Conservation (phyloP, 1,140 invertebrate genomes). For the Procambarus clarkii region DNA sequence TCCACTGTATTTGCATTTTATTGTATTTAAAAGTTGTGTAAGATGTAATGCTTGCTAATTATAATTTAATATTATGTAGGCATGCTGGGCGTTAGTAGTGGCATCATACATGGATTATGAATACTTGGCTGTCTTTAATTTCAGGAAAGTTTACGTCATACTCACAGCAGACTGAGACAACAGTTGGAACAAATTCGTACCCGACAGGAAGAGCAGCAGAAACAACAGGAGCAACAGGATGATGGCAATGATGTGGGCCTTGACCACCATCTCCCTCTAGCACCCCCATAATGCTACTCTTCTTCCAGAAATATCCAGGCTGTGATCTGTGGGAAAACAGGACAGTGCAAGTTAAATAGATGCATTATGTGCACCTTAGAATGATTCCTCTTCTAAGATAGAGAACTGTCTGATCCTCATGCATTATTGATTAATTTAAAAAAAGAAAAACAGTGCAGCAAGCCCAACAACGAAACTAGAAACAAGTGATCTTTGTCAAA, state of each 20-base stretch:
- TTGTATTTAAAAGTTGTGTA: too few species aligned
- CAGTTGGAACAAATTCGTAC: slow-evolving; percentile 53
- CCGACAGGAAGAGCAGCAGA: slow-evolving; percentile 45
- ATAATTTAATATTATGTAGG: too few species aligned
- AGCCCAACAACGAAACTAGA: too few species aligned
- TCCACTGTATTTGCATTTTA: too few species aligned
- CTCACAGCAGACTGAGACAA: slow-evolving; percentile 45
- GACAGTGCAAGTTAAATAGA: neutral
- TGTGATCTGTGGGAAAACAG: slow-evolving; percentile 4
- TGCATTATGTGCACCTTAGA: neutral
- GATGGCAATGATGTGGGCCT: slow-evolving; percentile 11
- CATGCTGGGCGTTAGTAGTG: too few species aligned
- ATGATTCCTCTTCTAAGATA: neutral
- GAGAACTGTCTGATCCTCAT: neutral
- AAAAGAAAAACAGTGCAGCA: too few species aligned
- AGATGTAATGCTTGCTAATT: too few species aligned
- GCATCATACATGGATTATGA: too few species aligned
- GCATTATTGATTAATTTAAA: too few species aligned
- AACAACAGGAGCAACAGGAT: slow-evolving; percentile 48
- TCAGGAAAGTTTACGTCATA: slow-evolving; percentile 47
- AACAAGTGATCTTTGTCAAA: too few species aligned
- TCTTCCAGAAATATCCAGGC: neutral
- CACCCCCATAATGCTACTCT: slow-evolving; percentile 29
- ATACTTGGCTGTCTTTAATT: neutral
- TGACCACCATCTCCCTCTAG: slow-evolving; percentile 27